Base-by-base conservation (phyloP, 2,888 invertebrate species). In the Hedychridium roseum region DNA sequence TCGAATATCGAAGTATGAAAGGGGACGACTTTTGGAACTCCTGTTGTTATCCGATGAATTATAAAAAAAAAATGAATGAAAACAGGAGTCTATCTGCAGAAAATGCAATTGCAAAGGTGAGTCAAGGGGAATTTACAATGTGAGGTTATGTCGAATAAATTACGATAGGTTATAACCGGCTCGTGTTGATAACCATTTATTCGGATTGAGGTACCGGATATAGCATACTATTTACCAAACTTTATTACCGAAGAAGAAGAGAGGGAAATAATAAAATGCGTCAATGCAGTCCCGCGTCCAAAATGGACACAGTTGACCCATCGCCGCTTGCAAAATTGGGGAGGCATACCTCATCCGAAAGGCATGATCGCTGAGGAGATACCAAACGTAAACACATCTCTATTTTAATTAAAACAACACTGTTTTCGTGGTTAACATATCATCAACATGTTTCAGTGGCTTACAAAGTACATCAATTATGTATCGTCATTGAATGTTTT, bases 241-340 rank as follows among this genome's bases (percentile, higher is more conserved):
- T 97, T 94, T 76, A 88, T 97, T 63, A 87, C 87, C 1, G 80
- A 82, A 56, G 84, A 84, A 28, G 92, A 93, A 72, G 90, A 93
- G 74, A 79, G 83, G 39, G 77, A 82, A 16, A 85, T 98, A 52
- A 70, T 94, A 35, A 83, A 86, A 23, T 84, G 88, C 60, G 87
- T 97, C 16, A 88, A 92, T 69, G 80, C 82, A 27, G 88, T 88
- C 6, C 97, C 98, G 1, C 91, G 86, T 68, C 97, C 97, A 5
- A 96, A 96, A 80, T 99, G 99, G 99, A 95, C 95, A 1, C 91
- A 91, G 72, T 82, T 99, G 28, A 86, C 90, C 14, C 90, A 95
- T 74, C 84, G 98, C 57, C 85, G 97, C 54, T 82, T 99, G n/a
- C 96, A 98, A 76, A 97, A 98, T 79, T 99, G 97, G 88, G 98